phyloP scores from a whole-genome alignment of 1,140 invertebrate species.

The Drosophila sp. region DNA sequence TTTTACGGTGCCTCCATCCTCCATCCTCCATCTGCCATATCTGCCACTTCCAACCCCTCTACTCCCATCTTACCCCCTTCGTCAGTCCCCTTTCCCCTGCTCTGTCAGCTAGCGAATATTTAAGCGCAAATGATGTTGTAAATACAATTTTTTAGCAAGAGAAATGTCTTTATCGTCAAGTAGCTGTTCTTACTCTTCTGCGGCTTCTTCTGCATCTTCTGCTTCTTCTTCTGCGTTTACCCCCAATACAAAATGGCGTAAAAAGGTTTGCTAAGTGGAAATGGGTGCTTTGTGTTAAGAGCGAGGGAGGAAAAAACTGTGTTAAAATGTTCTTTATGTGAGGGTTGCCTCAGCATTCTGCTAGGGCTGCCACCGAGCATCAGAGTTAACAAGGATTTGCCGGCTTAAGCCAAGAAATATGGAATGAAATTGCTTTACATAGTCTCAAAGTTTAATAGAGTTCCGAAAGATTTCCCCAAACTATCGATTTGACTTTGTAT shows the following conservation, averaged over 20 bases:
- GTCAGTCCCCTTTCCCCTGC: neutral
- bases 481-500: neutral
- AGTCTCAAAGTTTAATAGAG: slow-evolving; percentile 11
- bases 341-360: slow-evolving; percentile 9
- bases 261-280: slow-evolving; percentile 73
- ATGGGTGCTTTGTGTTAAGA: slow-evolving; percentile 50
- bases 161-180: slow-evolving; percentile 76
- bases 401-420: slow-evolving; percentile 5
- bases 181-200: slow-evolving; percentile 12
- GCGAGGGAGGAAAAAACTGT: slow-evolving; percentile 33
- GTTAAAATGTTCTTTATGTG: slow-evolving; percentile 60
- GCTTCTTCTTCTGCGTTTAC: neutral
- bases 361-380: slow-evolving; percentile 5
- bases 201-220: neutral
- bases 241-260: slow-evolving; percentile 39
- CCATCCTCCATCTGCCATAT: slow-evolving; percentile 17
- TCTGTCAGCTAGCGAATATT: slow-evolving; percentile 17
- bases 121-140: slow-evolving; percentile 74
- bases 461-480: neutral
- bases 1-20: slow-evolving; percentile 30
- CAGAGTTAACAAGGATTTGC: slow-evolving; percentile 25
- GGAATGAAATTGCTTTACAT: slow-evolving; percentile 2
- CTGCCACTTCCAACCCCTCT: slow-evolving; percentile 12
- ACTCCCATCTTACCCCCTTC: neutral
- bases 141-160: slow-evolving; percentile 72